Percentiles rank a stretch among this genome's conserved stretches.
These are phyloP conservation scores for Notiomystis cincta DNA, from an alignment of 2,113 vertebrate genomes.

Conservation along the genomic window DNA sequence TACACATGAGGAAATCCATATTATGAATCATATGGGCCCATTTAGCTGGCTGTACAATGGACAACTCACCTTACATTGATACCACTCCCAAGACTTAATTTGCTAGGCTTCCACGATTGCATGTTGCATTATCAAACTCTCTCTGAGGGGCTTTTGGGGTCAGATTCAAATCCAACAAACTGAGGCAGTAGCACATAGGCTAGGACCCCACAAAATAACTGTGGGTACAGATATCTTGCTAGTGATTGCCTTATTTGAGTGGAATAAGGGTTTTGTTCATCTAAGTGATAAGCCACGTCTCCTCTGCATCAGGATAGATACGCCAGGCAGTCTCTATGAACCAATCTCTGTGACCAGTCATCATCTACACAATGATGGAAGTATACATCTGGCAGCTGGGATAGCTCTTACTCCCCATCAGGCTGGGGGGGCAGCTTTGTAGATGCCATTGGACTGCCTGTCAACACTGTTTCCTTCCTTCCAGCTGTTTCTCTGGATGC, in stretches of 20 bases:
- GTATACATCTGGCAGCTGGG: not conserved
- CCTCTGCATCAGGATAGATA: not conserved
- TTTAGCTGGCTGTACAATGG: not conserved
- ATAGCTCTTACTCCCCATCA: not conserved
- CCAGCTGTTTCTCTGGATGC: not conserved
- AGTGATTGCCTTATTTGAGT: not conserved
- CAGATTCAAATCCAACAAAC: not conserved
- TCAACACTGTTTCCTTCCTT: not conserved
- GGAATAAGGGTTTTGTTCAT: not conserved
- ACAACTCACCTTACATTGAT: not conserved
- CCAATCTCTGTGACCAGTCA: not conserved
- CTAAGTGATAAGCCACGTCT: not conserved
- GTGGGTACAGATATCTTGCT: not conserved
- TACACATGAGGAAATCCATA: not conserved
- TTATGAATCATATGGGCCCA: fast-evolving
- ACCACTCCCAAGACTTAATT: not conserved
- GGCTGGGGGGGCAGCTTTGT: not conserved
- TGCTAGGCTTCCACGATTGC: not conserved
- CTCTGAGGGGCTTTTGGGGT: not conserved
- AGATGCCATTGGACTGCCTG: not conserved
- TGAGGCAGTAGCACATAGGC: not conserved
- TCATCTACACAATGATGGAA: not conserved
- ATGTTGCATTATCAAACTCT: not conserved
- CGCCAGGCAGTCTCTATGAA: not conserved
- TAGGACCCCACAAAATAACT: not conserved